A percentile compares a stretch with the other conserved stretches of the same genome.
Conservation (phyloP, 2,888 invertebrate species). For the Andrena camellia region DNA sequence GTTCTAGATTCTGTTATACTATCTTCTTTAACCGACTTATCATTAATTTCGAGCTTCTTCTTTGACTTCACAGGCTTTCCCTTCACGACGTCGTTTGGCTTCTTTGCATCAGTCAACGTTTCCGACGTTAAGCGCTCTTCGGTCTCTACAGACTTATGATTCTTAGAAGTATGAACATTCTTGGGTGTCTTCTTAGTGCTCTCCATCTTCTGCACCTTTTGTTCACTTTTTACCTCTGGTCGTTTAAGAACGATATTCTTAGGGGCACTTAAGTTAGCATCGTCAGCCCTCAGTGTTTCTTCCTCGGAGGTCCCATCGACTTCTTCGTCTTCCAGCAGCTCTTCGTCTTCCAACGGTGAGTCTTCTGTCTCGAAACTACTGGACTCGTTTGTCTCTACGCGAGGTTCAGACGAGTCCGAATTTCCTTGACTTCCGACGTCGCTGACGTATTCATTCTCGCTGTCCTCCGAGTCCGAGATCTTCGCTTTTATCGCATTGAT, state of each 20-base stretch:
- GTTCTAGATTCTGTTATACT: constrained; percentile 14
- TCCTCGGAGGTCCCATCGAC: constrained; percentile 26
- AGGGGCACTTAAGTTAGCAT: neutral
- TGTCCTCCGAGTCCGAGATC: constrained; percentile 80
- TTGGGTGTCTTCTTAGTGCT: neutral
- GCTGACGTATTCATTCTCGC: constrained; percentile 47
- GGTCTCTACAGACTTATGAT: neutral
- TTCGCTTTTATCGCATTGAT: constrained; percentile 81
- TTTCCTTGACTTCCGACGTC: constrained; percentile 51
- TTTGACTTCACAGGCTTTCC: constrained; percentile 9
- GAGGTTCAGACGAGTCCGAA: constrained; percentile 54
- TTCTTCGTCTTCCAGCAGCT: constrained; percentile 29
- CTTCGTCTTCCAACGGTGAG: constrained; percentile 46
- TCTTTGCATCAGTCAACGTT: neutral
- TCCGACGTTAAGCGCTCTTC: neutral
- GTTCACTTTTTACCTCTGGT: neutral
- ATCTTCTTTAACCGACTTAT: neutral
- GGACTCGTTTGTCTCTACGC: constrained; percentile 8
- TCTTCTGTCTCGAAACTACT: constrained; percentile 31
- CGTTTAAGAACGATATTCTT: neutral
- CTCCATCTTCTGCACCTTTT: neutral
- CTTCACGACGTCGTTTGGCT: neutral
- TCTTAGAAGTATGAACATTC: neutral
- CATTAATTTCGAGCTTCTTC: neutral
- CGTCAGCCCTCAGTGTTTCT: constrained; percentile 37